Evolutionary conservation across 2,888 invertebrate genomes (phyloP).

Genomic region (Doris montereyensis): DNA sequence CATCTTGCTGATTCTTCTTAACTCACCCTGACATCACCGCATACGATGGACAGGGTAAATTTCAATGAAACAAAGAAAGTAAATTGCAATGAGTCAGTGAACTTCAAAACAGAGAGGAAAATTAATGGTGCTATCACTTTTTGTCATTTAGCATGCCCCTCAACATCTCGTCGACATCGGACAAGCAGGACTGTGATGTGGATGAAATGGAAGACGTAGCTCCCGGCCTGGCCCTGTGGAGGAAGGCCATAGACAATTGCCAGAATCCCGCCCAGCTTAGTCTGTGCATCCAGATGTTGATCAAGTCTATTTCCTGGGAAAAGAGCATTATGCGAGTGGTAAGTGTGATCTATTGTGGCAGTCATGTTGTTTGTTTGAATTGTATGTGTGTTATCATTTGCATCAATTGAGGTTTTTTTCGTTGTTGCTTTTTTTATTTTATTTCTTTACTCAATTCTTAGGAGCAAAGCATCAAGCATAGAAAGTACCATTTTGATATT

Average conservation of each 20-base stretch:
- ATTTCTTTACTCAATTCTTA: too few species aligned
- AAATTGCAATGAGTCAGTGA: too few species aligned
- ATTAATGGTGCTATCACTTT: too few species aligned
- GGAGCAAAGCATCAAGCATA: too few species aligned
- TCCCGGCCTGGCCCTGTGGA: slow-evolving; percentile 84
- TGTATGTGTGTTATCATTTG: not conserved
- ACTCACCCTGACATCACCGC: too few species aligned
- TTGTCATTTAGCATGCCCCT: too few species aligned
- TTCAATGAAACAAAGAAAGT: too few species aligned
- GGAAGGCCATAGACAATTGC: slow-evolving; percentile 88
- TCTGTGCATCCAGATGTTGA: slow-evolving; percentile 90
- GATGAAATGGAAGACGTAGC: slow-evolving; percentile 75
- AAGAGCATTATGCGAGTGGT: slow-evolving; percentile 99
- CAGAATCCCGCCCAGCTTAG: slow-evolving; percentile 92
- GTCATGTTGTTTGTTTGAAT: not conserved
- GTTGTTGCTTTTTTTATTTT: not conserved
- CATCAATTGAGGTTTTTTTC: too few species aligned
- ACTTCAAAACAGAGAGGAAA: too few species aligned
- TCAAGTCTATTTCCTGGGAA: slow-evolving; percentile 96
- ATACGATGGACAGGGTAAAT: too few species aligned
- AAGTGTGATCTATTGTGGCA: slow-evolving; percentile 75
- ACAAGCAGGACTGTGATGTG: slow-evolving; percentile 40
- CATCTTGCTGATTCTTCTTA: too few species aligned
- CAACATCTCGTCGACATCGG: slow-evolving; percentile 49
- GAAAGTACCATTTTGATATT: too few species aligned